These are phyloP conservation scores for Protonemura montana DNA, from an alignment of 2,888 invertebrate species.

Conservation along the genomic window DNA sequence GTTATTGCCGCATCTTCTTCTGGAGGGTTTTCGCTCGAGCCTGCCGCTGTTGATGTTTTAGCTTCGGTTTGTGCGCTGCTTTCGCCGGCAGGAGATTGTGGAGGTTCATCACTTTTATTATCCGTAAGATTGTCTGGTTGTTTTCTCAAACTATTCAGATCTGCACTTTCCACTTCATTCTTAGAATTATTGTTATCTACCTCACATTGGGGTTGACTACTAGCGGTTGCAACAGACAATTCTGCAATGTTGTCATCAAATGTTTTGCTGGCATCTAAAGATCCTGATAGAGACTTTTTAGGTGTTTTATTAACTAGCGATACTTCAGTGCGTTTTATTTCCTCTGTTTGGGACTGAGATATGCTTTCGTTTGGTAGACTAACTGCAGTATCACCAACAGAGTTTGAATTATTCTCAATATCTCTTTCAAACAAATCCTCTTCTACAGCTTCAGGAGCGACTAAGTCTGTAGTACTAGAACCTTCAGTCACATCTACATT, in stretches of 20 bases:
- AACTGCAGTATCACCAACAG: background rate
- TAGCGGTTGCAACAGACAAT: background rate
- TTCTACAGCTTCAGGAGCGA: background rate
- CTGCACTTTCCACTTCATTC: background rate
- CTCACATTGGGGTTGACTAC: background rate
- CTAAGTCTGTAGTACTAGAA: background rate
- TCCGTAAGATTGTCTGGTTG: background rate
- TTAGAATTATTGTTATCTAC: background rate
- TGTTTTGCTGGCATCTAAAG: background rate
- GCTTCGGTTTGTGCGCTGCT: background rate
- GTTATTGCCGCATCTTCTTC: background rate
- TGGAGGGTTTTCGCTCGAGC: background rate
- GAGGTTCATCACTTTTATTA: background rate
- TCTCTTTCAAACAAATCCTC: background rate
- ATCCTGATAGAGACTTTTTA: background rate
- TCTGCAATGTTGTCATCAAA: background rate
- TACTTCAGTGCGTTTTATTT: background rate
- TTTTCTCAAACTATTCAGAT: background rate
- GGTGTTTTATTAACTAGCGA: background rate
- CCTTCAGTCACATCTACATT: background rate
- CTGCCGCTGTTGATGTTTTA: background rate
- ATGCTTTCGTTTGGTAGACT: background rate
- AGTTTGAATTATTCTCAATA: background rate
- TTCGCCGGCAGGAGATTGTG: background rate
- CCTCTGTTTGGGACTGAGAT: background rate